Conservation (phyloP, 2,113 vertebrate genomes). For the Corapipo altera region DNA sequence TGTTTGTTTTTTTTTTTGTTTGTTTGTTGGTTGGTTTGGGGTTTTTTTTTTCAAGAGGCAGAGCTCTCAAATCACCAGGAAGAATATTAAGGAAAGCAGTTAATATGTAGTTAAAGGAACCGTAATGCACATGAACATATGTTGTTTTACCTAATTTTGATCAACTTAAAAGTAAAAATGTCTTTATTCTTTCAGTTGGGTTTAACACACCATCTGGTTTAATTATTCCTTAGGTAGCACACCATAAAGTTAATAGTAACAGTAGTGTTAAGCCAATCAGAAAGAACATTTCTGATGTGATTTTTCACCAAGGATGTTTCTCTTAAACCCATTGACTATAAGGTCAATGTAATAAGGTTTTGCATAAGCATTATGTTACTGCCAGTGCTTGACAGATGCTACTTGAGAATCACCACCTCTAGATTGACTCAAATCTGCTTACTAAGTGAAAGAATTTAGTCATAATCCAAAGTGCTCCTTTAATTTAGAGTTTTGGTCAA, state of each 20-base stretch:
- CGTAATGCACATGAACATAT: constrained; percentile 72
- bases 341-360: constrained; percentile 60
- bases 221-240: constrained; percentile 74
- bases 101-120: constrained; percentile 68
- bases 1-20: not conserved
- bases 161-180: constrained; percentile 73
- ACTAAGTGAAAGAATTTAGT: constrained; percentile 26
- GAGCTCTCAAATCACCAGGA: constrained; percentile 46
- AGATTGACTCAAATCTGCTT: constrained; percentile 26
- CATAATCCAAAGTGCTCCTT: not conserved
- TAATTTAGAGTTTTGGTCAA: not conserved
- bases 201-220: constrained; percentile 76
- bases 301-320: constrained; percentile 6
- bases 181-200: constrained; percentile 54
- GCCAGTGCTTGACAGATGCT: constrained; percentile 18
- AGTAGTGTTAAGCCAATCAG: constrained; percentile 41
- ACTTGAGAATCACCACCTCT: constrained; percentile 8
- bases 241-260: constrained; percentile 71
- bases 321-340: constrained; percentile 8
- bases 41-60: not conserved
- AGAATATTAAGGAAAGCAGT: constrained; percentile 57
- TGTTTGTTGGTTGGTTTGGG: not conserved
- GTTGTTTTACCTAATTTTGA: constrained; percentile 73
- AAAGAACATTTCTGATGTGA: constrained; percentile 17
- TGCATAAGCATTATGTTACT: not conserved